These are phyloP conservation scores for Xylocampa areola DNA, from an alignment of 2,888 invertebrate genomes.

Conservation along the genomic window DNA sequence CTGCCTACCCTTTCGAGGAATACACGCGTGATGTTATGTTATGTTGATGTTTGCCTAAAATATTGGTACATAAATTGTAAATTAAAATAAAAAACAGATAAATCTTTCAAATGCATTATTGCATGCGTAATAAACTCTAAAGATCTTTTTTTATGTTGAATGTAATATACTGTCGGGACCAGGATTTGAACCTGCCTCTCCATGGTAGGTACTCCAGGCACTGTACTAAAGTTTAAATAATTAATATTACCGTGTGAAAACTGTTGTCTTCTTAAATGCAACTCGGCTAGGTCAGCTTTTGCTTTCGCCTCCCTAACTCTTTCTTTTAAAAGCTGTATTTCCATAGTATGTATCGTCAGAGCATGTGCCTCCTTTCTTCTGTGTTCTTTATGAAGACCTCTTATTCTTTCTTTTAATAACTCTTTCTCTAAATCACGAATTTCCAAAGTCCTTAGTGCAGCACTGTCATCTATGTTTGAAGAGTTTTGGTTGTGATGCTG, in stretches of 20 bases:
- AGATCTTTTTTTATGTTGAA: too few relatives aligned
- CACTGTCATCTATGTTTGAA: not conserved
- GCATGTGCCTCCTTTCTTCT: conserved; percentile 5
- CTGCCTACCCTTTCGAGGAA: too few relatives aligned
- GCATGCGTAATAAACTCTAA: too few relatives aligned
- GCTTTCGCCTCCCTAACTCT: conserved; percentile 36
- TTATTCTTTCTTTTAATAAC: conserved; percentile 32
- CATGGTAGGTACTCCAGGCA: too few relatives aligned
- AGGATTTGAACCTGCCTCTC: too few relatives aligned
- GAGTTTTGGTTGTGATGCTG: not conserved
- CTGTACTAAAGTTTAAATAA: too few relatives aligned
- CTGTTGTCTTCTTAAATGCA: conserved; percentile 24
- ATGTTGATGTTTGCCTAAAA: too few relatives aligned
- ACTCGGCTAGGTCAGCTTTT: conserved; percentile 37
- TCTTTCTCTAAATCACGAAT: conserved; percentile 17
- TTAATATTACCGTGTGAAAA: conserved; percentile 4
- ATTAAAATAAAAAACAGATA: too few relatives aligned
- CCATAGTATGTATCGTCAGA: conserved; percentile 18
- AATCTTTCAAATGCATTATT: too few relatives aligned
- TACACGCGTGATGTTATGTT: too few relatives aligned
- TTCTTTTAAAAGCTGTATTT: conserved; percentile 26
- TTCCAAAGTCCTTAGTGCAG: conserved; percentile 3
- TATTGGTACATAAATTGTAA: too few relatives aligned
- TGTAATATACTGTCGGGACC: too few relatives aligned
- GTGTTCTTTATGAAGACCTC: conserved; percentile 14